Base-by-base conservation (phyloP, 2,113 vertebrate genomes). In the Poicephalus gulielmi region DNA sequence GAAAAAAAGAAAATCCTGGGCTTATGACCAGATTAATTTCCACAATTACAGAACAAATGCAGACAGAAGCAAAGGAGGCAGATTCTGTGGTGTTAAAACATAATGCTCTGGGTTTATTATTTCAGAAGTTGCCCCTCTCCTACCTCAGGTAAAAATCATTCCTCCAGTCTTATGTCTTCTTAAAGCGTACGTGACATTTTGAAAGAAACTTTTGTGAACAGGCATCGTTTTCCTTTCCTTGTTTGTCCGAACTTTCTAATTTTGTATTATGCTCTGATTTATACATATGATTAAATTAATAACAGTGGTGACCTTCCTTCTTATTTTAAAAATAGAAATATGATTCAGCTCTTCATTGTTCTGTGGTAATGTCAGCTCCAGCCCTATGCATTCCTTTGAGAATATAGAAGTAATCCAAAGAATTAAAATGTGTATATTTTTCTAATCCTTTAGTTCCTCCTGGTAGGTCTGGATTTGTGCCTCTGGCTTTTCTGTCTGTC, bases 251-350 rank as follows among this genome's bases (percentile, higher is more conserved):
- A 91, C 67, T 86, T 92, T 74, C 57, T 87, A 66, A 82, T 85
- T 91, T 93, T 88, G 57, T 93, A 90, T 92, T 77, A 88, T 70
- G 37, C 41, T 76, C 69, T 70, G 68, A 94, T 88, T 94, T 86
- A 84, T 90, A 73, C 37, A 84, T 84, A 24, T 73, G 77, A 94
- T 88, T 75, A 93, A 53, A 35, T 81, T 93, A 94, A 75, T 91
- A 92, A 78, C 15, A 59, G 27, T 24, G 33, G 30, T 89, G 87
- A 66, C 46, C 63, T 95, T 93, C 49, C 9, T 83, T 57, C 49
- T 88, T 33, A 17, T 60, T 85, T 93, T 74, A 83, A 85, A 90
- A 95, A 53, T 79, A 90, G 50, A 63, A 88, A 46, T 30, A 33
- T 39, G 5, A 66, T 94, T 68, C 30, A 79, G 30, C 67, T 74